Percentiles rank a stretch among this genome's conserved stretches.
phyloP scores from a whole-genome alignment of 2,888 invertebrate species.

The Pemphredon lugubris region DNA sequence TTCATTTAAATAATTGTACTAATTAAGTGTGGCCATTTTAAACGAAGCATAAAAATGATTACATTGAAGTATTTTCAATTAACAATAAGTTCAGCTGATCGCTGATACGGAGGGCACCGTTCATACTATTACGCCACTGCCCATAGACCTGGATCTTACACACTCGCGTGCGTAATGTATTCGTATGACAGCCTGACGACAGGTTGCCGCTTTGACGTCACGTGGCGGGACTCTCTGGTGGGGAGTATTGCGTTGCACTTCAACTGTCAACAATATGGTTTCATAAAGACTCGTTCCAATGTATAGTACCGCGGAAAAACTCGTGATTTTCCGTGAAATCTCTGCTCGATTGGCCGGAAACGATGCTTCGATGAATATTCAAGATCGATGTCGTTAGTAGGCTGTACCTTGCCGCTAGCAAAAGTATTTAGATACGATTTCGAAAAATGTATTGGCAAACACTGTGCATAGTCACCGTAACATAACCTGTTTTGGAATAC shows the following conservation, averaged over 20 bases:
- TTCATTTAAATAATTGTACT: no score
- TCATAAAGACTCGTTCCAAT: conserved; percentile 25
- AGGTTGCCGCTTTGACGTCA: conserved; percentile 57
- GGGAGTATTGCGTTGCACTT: conserved; percentile 23
- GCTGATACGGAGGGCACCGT: no score
- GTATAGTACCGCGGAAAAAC: conserved; percentile 30
- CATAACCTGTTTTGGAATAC: conserved; percentile 21
- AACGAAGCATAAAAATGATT: no score
- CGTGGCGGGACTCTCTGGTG: conserved; percentile 10
- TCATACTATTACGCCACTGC: no score
- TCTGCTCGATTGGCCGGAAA: background rate
- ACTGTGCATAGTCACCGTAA: conserved; percentile 64
- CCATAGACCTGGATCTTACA: no score
- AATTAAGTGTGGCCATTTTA: no score
- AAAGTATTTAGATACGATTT: conserved; percentile 55
- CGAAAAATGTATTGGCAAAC: conserved; percentile 72
- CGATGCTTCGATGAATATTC: conserved; percentile 6
- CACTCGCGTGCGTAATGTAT: background rate
- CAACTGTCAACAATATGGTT: conserved; percentile 63
- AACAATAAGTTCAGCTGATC: no score
- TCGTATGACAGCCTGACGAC: conserved; percentile 34
- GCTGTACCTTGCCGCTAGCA: background rate
- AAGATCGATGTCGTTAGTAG: background rate
- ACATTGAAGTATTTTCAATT: no score
- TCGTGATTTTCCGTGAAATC: conserved; percentile 7